phyloP scores from a whole-genome alignment of 2,113 vertebrate species.

The Eptesicus fuscus region DNA sequence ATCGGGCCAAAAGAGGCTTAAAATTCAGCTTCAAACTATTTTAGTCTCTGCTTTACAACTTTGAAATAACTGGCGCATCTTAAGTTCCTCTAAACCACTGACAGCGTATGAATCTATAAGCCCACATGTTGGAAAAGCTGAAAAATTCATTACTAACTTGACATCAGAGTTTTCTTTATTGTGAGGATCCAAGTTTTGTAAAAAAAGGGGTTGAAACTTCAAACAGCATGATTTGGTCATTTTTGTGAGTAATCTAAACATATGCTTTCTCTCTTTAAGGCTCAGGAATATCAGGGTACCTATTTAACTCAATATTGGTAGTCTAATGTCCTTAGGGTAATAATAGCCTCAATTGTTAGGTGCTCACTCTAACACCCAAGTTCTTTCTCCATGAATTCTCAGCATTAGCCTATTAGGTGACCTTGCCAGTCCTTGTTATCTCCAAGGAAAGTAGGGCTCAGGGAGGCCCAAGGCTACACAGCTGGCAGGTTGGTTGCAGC shows the following conservation, averaged over 20 bases:
- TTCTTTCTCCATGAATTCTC: neutral
- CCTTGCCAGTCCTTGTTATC: neutral
- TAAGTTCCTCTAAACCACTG: conserved; percentile 17
- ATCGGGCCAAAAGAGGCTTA: conserved; percentile 72
- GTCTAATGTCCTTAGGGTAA: neutral
- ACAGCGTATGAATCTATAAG: neutral
- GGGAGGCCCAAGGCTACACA: neutral
- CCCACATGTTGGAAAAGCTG: neutral
- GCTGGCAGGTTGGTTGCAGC: neutral
- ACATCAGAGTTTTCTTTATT: neutral
- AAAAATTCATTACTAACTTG: neutral
- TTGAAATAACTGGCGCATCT: conserved; percentile 46
- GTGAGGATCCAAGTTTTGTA: neutral
- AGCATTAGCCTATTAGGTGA: neutral
- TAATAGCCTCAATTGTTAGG: neutral
- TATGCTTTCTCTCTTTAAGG: neutral
- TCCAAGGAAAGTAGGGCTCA: neutral
- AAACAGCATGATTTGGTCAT: neutral
- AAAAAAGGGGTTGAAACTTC: neutral
- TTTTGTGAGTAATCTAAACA: neutral
- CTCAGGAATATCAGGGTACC: neutral
- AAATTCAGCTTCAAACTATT: conserved; percentile 70
- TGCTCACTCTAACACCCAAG: neutral
- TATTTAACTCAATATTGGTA: too few relatives aligned
- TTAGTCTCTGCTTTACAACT: conserved; percentile 44